Conservation (phyloP, 1,140 invertebrate species). For the Pseudoatta argentina region DNA sequence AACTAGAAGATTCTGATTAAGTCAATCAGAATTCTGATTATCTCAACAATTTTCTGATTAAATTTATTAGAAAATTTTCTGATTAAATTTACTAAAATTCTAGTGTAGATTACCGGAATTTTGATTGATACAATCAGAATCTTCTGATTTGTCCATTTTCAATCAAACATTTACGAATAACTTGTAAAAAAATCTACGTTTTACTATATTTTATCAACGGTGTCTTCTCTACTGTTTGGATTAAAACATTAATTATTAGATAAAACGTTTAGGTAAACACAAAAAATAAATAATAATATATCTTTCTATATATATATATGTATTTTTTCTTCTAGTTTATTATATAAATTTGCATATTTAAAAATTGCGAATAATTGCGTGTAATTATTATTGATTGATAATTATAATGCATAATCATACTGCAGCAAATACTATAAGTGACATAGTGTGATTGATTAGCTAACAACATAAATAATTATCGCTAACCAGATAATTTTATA, state of each 20-base stretch:
- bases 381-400: not conserved
- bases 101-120: too few relatives aligned
- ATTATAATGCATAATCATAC: not conserved
- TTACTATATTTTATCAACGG: not conserved
- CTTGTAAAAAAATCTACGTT: not conserved
- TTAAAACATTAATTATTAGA: constrained; percentile 20
- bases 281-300: not conserved
- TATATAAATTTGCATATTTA: not conserved
- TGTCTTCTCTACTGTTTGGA: not conserved
- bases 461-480: not conserved
- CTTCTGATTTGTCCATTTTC: too few relatives aligned
- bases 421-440: not conserved
- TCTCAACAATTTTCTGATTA: too few relatives aligned
- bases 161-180: not conserved
- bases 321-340: not conserved
- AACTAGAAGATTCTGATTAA: too few relatives aligned
- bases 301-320: not conserved
- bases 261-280: not conserved
- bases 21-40: too few relatives aligned
- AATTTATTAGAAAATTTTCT: too few relatives aligned
- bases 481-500: not conserved
- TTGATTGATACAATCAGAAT: too few relatives aligned
- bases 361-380: not conserved
- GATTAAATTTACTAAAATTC: too few relatives aligned
- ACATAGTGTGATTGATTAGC: not conserved